Evolutionary conservation across 2,888 invertebrate species (phyloP).

Genomic region (Cheiracanthium punctorium): DNA sequence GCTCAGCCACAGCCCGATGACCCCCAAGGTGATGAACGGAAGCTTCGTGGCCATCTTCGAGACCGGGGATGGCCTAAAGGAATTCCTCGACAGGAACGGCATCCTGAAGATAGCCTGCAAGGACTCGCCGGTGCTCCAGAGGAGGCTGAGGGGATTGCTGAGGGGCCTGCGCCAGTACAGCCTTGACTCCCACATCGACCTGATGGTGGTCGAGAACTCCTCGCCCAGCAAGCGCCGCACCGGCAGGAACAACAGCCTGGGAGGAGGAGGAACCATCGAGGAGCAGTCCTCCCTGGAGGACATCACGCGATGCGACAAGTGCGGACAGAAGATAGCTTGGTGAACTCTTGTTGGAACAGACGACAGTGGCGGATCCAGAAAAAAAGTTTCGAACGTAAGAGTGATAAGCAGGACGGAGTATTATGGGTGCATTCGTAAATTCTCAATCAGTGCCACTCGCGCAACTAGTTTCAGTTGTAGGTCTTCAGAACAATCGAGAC

Average conservation of each 20-base stretch:
- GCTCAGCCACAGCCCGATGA: conserved; percentile 95
- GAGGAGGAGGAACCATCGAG: conserved; percentile 23
- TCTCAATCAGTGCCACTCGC: too few species aligned
- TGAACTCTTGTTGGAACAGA: too few species aligned
- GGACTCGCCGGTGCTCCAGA: conserved; percentile 88
- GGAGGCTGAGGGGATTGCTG: conserved; percentile 89
- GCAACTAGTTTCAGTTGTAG: too few species aligned
- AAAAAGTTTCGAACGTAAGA: too few species aligned
- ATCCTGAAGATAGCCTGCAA: conserved; percentile 83
- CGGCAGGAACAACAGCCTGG: not conserved
- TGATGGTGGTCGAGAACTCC: conserved; percentile 79
- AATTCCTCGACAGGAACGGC: conserved; percentile 84
- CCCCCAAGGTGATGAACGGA: conserved; percentile 94
- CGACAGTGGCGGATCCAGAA: too few species aligned
- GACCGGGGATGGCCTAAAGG: conserved; percentile 80
- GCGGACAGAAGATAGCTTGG: conserved; percentile 31
- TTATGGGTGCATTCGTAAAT: too few species aligned
- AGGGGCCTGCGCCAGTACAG: conserved; percentile 94
- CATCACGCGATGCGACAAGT: conserved; percentile 26
- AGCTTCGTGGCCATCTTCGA: conserved; percentile 94
- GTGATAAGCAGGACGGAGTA: too few species aligned
- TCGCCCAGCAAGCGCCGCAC: not conserved
- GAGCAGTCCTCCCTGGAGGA: conserved; percentile 32
- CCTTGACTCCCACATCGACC: conserved; percentile 91
- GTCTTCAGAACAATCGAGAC: too few species aligned